Conservation (phyloP, 1,140 invertebrate genomes). For the Lucilia cuprina region DNA sequence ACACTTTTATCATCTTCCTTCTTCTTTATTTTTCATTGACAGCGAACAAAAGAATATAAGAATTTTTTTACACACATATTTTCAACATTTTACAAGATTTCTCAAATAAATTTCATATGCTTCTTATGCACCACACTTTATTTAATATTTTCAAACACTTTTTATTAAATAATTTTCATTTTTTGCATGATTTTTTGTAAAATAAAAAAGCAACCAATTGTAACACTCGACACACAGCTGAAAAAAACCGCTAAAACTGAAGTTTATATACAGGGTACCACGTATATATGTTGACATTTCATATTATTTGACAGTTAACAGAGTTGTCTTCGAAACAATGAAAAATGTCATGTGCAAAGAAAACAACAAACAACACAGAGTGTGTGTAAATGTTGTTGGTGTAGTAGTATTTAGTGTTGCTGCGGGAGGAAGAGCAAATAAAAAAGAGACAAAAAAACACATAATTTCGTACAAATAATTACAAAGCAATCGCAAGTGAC, state of each 20-base stretch:
- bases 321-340: not conserved
- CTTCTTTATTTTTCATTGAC: too few species aligned
- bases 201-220: not conserved
- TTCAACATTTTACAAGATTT: not conserved
- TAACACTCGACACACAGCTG: not conserved
- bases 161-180: not conserved
- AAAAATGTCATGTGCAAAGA: not conserved
- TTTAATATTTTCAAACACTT: too few species aligned
- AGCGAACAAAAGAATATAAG: too few species aligned
- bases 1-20: too few species aligned
- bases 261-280: too few species aligned
- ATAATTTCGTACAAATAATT: slow-evolving; percentile 26
- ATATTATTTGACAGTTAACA: not conserved
- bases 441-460: not conserved
- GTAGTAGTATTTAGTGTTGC: not conserved
- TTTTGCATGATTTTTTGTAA: not conserved
- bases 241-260: too few species aligned
- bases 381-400: not conserved
- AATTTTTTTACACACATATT: too few species aligned
- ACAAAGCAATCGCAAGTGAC: slow-evolving; percentile 8
- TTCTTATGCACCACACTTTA: not conserved
- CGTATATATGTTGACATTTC: not conserved
- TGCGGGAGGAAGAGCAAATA: not conserved
- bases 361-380: not conserved
- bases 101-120: not conserved